These are phyloP conservation scores for Heterodera carotae DNA, from an alignment of 1,140 invertebrate genomes.

Conservation along the genomic window DNA sequence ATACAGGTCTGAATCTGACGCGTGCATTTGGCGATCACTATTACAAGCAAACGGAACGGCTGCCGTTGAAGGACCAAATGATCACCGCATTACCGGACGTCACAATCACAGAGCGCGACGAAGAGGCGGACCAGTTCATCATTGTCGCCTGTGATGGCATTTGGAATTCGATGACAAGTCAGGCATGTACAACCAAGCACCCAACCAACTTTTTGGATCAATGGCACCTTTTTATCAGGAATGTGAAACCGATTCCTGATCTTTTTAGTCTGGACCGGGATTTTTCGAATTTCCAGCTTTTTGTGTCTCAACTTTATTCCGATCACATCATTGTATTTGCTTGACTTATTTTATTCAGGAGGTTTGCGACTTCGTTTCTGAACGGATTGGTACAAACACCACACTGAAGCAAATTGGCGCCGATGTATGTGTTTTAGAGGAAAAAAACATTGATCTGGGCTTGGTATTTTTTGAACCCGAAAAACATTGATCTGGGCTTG, in stretches of 20 bases:
- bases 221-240: no score
- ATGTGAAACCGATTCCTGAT: no score
- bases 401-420: constrained; percentile 33
- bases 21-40: constrained; percentile 42
- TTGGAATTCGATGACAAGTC: constrained; percentile 43
- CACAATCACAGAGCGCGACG: not conserved
- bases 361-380: constrained; percentile 31
- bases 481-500: no score
- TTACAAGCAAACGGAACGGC: constrained; percentile 30
- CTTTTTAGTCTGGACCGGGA: no score
- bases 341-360: no score
- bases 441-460: no score
- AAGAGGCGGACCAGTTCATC: constrained; percentile 29
- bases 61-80: constrained; percentile 31
- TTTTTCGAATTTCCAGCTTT: no score
- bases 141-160: constrained; percentile 43
- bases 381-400: constrained; percentile 14
- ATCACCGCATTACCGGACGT: constrained; percentile 38
- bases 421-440: constrained; percentile 11
- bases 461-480: no score
- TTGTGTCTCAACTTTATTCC: not conserved
- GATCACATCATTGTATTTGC: no score
- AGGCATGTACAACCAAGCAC: constrained; percentile 21
- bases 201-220: no score
- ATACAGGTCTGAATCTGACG: constrained; percentile 34